Base-by-base conservation (phyloP, 2,888 invertebrate genomes). In the Exephanes ischioxanthus region DNA sequence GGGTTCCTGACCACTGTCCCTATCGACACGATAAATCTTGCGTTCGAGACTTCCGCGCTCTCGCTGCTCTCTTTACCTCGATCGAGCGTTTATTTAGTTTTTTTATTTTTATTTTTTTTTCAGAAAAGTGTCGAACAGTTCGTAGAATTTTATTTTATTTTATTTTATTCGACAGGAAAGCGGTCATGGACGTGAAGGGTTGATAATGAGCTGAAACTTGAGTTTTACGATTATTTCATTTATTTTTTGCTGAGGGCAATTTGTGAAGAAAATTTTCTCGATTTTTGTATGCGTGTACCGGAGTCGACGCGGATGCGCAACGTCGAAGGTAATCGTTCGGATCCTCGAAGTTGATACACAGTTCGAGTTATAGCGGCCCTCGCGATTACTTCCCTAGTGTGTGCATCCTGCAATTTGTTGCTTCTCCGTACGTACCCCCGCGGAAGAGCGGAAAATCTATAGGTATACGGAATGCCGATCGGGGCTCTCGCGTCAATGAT, bases 1-100 rank as follows among this genome's bases (percentile, higher is more conserved):
- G 93, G 91, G 87, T 91, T 90, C 88, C 91, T 90, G 92, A 85
- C 88, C 91, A 90, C 88, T 80, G 86, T 82, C 71, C 85, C 84
- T 92, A 93, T 93, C 93, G 86, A 86, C 89, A 89, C 90, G 89
- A 89, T 89, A 85, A 89, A 93, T 92, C 92, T 88, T 84, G 79
- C 87, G 84, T 82, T 85, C 63, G 86, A 63, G 51, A 66, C 55
- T 48, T n/a, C 26, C 73, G 30, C 76, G 68, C 88, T 84, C 77
- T 81, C 63, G 58, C 51, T 48, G 48, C 83, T 83, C 87, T 83
- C 84, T 83, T 84, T 80, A 83, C 75, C 71, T 83, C 79, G 26
- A 80, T 71, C 83, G 73, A 71, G 61, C 72, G 45, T 75, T 48
- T 48, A 48, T 48, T 72, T 48, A 22, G 30, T 45, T 66, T 71